Conservation (phyloP, 2,888 invertebrate genomes). For the Chouioia cunea region DNA sequence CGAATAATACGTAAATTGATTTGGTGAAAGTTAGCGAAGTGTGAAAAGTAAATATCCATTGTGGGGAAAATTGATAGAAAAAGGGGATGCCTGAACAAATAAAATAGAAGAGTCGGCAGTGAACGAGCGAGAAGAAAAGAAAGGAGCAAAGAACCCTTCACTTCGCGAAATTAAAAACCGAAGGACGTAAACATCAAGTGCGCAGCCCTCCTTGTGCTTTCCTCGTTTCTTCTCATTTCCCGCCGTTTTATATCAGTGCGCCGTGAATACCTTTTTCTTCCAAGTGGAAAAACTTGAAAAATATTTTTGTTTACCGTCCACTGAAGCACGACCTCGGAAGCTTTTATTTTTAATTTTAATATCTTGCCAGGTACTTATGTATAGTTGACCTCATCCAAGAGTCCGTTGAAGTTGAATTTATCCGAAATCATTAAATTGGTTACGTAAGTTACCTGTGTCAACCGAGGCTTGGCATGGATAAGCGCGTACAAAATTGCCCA, state of each 20-base stretch:
- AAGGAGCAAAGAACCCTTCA: constrained; percentile 37
- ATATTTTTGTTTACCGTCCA: constrained; percentile 8
- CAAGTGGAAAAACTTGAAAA: constrained; percentile 6
- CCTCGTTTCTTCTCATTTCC: constrained; percentile 21
- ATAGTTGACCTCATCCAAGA: too few species aligned
- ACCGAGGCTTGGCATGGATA: too few species aligned
- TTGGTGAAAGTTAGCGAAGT: constrained; percentile 22
- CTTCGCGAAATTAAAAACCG: constrained; percentile 55
- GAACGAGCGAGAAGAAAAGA: constrained; percentile 39
- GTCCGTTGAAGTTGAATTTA: too few species aligned
- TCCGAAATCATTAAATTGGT: too few species aligned
- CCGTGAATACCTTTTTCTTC: constrained; percentile 29
- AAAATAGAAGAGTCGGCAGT: constrained; percentile 36
- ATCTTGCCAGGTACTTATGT: too few species aligned
- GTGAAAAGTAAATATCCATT: constrained; percentile 18
- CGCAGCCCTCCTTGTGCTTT: constrained; percentile 17
- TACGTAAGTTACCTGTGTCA: too few species aligned
- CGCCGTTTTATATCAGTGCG: background rate
- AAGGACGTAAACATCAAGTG: constrained; percentile 51
- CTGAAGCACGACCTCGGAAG: too few species aligned
- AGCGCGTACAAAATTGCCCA: too few species aligned
- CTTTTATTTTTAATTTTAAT: too few species aligned
- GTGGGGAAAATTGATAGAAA: constrained; percentile 13
- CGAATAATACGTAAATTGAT: constrained; percentile 16
- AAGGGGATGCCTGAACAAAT: background rate